Conservation (phyloP, 2,888 invertebrate species). For the Microctonus aethiopoides region DNA sequence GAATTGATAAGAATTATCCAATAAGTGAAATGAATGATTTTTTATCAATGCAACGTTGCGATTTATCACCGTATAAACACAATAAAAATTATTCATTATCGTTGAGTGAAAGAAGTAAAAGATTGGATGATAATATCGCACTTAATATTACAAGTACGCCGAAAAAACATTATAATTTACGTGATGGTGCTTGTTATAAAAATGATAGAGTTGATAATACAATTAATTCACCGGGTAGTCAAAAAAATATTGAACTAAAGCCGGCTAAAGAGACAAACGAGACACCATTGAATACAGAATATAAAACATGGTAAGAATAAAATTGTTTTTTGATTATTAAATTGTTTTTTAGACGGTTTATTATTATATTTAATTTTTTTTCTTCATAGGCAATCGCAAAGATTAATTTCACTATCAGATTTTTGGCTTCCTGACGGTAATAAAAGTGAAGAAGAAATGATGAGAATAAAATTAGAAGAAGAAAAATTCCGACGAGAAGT, state of each 20-base stretch:
- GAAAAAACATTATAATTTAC: slow-evolving; percentile 6
- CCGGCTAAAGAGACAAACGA: background rate
- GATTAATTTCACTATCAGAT: slow-evolving; percentile 72
- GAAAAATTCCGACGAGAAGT: slow-evolving; percentile 83
- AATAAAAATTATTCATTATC: background rate
- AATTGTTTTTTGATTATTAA: no score
- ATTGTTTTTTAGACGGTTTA: no score
- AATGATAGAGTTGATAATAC: background rate
- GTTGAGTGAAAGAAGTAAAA: slow-evolving; percentile 4
- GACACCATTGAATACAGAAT: slow-evolving; percentile 45
- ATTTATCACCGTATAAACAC: background rate
- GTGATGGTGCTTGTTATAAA: background rate
- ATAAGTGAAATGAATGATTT: background rate
- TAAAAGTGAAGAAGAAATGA: slow-evolving; percentile 60
- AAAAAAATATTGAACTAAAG: background rate
- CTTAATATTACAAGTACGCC: background rate
- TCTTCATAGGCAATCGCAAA: slow-evolving; percentile 53
- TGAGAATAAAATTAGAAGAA: slow-evolving; percentile 74
- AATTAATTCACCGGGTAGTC: background rate
- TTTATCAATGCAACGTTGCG: background rate
- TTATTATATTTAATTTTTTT: slow-evolving; percentile 11
- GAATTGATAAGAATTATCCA: background rate
- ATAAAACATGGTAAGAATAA: slow-evolving; percentile 47
- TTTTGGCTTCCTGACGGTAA: slow-evolving; percentile 72
- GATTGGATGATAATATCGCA: background rate